These are phyloP conservation scores for Lepidonotus clava DNA, from an alignment of 2,888 invertebrate genomes.

Conservation along the genomic window DNA sequence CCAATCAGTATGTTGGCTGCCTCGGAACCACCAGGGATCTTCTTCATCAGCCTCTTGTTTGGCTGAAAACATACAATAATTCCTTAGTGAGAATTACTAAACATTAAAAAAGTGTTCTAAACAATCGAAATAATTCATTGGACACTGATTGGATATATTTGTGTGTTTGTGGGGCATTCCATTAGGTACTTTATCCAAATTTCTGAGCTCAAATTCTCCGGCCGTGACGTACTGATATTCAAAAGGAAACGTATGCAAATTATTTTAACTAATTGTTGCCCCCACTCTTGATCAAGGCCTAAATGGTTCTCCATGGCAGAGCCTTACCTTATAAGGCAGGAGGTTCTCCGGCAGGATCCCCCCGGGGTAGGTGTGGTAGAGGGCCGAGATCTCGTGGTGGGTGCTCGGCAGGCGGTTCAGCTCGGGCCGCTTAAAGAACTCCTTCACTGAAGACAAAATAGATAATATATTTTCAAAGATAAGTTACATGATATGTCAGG, in stretches of 20 bases:
- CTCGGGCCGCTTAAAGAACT: constrained; percentile 38
- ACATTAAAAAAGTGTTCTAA: too few species aligned
- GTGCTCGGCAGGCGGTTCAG: constrained; percentile 43
- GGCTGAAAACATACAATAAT: constrained; percentile 62
- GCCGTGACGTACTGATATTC: too few species aligned
- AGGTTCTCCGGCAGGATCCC: constrained; percentile 63
- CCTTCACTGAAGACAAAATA: neutral
- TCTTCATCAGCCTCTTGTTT: constrained; percentile 82
- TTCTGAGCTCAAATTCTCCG: too few species aligned
- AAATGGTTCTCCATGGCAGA: neutral
- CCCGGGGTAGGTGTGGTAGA: constrained; percentile 62
- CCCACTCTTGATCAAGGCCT: neutral
- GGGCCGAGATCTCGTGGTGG: constrained; percentile 56
- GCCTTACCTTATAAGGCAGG: constrained; percentile 63
- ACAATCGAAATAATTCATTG: too few species aligned
- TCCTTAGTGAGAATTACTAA: too few species aligned
- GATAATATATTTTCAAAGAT: too few species aligned
- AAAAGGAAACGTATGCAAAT: too few species aligned
- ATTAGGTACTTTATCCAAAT: too few species aligned
- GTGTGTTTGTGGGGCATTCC: too few species aligned
- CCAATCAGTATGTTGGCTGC: constrained; percentile 98
- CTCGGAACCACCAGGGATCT: constrained; percentile 97
- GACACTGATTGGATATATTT: too few species aligned
- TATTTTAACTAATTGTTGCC: neutral
- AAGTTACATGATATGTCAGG: too few species aligned